Base-by-base conservation (phyloP, 2,888 invertebrate genomes). In the Nephrotoma appendiculata region DNA sequence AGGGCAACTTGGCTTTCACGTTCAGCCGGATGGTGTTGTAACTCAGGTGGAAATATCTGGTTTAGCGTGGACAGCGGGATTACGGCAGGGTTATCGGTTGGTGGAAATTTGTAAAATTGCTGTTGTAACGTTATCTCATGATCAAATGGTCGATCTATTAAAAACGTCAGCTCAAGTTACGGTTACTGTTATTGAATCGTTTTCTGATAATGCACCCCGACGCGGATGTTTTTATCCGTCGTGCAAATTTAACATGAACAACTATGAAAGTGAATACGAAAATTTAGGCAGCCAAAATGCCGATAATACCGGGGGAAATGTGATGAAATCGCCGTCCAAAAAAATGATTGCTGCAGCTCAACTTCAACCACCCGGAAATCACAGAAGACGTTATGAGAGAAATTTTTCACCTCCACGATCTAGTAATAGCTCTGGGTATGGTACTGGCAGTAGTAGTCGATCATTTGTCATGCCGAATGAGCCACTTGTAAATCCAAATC, bases 61-160 rank as follows among this genome's bases (percentile, higher is more conserved):
- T 6, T 89, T 90, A 93, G 93, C 89, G 92, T 93, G 90, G 95
- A 94, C 42, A 92, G 96, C 97, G 1, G 98, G 98, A n/a, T 93
- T 99, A 85, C 92, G 96, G 85, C 97, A 97, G 90, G 98, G 98
- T 87, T 96, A 96, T 86, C 94, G 98, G 15, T 93, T 99, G 88
- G 97, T 98, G 2, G 98, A 99, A 92, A 96, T 97, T 89, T 97
- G 97, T 90, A 96, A 96, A 91, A 96, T 97, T 41, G 97, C 97
- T 44, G 96, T 98, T 43, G 96, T 96, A 5, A 98, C 98, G 0
- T 92, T 98, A 88, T 96, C 95, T 45, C 97, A 98, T 92, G 97
- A 98, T 90, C 96, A 97, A 91, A 97, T 98, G 95, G 97, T 98
- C 45, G 98, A 98, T 91, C 92, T 98, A 88, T 92, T 98, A 87